Evolutionary conservation across 2,113 vertebrate genomes (phyloP).

Genomic region (Calypte anna): DNA sequence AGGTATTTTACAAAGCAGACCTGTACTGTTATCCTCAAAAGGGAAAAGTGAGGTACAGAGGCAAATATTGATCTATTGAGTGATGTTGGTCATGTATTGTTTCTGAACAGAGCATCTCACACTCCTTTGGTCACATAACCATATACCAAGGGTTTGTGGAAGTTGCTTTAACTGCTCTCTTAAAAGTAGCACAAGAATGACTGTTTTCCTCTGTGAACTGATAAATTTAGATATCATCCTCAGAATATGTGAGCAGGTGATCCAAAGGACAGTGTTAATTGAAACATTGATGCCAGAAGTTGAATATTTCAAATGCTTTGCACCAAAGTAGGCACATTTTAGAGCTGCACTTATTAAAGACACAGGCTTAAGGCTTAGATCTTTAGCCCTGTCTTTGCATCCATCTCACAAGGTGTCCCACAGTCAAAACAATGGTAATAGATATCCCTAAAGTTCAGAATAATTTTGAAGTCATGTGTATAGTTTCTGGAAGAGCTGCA

Average conservation of each 20-base stretch:
- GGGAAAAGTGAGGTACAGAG: neutral
- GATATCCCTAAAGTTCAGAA: neutral
- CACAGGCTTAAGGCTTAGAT: neutral
- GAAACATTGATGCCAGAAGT: neutral
- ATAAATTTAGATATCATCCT: neutral
- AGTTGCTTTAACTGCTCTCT: neutral
- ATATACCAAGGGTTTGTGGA: neutral
- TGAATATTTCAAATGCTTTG: neutral
- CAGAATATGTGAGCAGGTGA: neutral
- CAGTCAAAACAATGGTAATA: neutral
- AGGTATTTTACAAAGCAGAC: neutral
- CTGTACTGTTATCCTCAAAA: neutral
- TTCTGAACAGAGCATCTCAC: neutral
- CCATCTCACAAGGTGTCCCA: no score
- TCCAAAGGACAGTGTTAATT: neutral
- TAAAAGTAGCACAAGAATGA: neutral
- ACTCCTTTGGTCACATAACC: neutral
- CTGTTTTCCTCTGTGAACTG: neutral
- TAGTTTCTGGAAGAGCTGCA: neutral
- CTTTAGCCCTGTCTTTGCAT: neutral
- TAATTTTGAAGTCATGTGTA: neutral
- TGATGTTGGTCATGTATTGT: neutral
- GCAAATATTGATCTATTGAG: neutral
- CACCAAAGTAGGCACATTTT: neutral
- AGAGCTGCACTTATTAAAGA: neutral